Percentiles rank a stretch among this genome's conserved stretches.
Evolutionary conservation across 2,113 vertebrate genomes (phyloP).

Genomic region (Pseudolaguvia tuberculata): DNA sequence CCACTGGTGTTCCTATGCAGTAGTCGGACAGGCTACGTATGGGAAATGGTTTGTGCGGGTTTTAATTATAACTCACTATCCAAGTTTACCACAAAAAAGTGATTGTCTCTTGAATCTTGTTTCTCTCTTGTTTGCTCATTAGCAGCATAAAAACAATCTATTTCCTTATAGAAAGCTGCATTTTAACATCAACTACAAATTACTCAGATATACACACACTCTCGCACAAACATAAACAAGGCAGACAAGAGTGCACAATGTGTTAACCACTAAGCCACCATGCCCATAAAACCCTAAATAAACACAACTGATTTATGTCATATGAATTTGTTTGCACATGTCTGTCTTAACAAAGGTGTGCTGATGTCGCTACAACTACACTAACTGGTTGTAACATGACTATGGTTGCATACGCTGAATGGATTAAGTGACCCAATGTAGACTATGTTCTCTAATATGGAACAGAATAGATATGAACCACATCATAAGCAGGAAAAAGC

Average conservation of each 20-base stretch:
- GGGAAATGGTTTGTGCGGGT: background rate
- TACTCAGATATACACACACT: no score
- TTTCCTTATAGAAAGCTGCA: background rate
- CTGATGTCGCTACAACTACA: no score
- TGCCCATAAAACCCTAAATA: background rate
- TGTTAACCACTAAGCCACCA: no score
- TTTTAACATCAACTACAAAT: background rate
- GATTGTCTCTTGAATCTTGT: background rate
- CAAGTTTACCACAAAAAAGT: background rate
- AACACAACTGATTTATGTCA: background rate
- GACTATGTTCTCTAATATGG: no score
- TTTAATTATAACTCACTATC: background rate
- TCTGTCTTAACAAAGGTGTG: constrained; percentile 18
- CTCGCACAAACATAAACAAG: no score
- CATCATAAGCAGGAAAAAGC: no score
- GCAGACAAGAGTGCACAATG: no score
- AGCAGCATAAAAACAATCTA: background rate
- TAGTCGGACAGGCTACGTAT: background rate
- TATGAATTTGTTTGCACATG: background rate
- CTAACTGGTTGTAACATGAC: background rate
- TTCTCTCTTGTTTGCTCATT: background rate
- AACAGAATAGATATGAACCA: no score
- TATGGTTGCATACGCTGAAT: no score
- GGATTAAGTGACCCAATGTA: no score
- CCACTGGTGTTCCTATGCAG: background rate